Evolutionary conservation across 2,888 invertebrate genomes (phyloP), one percentile per base, ranked within the genome.

Genomic region (Cyaniris semiargus): DNA sequence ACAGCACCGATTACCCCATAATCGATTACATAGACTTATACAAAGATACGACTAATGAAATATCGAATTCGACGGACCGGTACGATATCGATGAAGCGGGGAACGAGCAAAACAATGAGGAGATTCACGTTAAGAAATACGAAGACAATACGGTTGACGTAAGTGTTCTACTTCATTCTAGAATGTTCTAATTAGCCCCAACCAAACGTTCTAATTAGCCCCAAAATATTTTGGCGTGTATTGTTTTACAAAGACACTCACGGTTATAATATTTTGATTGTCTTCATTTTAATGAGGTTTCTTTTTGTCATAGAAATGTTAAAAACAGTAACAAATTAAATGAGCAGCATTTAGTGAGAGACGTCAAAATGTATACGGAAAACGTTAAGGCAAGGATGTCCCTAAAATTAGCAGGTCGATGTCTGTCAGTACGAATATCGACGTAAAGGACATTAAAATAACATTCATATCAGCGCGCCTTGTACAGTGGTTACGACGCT

Each of bases 1-100:
- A 91, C 79, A 80, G 86, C 0, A 90, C 91, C 1, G 93, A 93
- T 81, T 93, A 93, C 80, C 89, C 88, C 0, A 84, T 86, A 0
- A 84, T 92, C 71, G 92, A 93, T 80, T 93, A 93, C 78, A 79
- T 91, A 76, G 92, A 92, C 10, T 78, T 90, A 13, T 93, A 91
- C 77, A 92, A 91, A 82, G 92, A 93, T 77, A 91, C 90, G 0
- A 91, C 90, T 0, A 89, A 90, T 78, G 92, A 92, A 83, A 84
- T 84, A 1, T 87, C 87, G 44, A 81, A 82, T 34, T 76, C 83
- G 1, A 87, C 87, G n/a, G 83, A 82, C 75, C 44, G 48, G 0
- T 60, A 78, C 74, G 34, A 72, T 53, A 23, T 74, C 70, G 75
- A 66, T 75, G 58, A 75, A 23, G 6, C 34, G 10, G 78, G 66